Conservation (phyloP, 2,113 vertebrate genomes). For the Myiozetetes cayanensis region DNA sequence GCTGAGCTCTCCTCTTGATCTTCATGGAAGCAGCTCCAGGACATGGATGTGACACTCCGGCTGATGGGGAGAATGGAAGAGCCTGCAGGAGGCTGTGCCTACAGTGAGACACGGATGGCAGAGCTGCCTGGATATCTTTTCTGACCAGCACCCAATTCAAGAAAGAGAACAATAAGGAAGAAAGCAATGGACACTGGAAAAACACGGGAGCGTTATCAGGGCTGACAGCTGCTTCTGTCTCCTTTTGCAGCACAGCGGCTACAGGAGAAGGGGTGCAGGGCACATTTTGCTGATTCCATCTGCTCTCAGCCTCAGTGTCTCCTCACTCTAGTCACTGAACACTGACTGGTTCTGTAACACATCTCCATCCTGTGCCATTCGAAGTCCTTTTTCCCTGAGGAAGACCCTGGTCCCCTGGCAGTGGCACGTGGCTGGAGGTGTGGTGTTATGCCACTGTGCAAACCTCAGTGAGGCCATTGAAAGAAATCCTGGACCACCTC, state of each 20-base stretch:
- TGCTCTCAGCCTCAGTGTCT: neutral
- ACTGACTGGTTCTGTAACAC: neutral
- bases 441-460: neutral
- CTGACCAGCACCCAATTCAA: neutral
- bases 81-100: neutral
- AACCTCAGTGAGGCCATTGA: neutral
- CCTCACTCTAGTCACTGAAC: neutral
- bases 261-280: neutral
- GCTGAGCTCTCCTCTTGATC: neutral
- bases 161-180: neutral
- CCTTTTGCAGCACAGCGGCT: neutral
- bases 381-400: neutral
- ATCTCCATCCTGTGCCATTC: neutral
- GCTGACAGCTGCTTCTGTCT: neutral
- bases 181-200: neutral
- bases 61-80: neutral
- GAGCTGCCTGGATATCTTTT: neutral
- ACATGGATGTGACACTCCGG: neutral
- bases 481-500: neutral
- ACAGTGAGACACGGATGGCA: neutral
- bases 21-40: neutral
- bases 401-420: neutral
- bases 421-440: neutral
- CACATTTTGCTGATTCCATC: neutral
- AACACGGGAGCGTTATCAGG: accelerated